Percentiles rank a stretch among this genome's conserved stretches.
Evolutionary conservation across 2,888 invertebrate species (phyloP).

Genomic region (Megastigmus dorsalis): DNA sequence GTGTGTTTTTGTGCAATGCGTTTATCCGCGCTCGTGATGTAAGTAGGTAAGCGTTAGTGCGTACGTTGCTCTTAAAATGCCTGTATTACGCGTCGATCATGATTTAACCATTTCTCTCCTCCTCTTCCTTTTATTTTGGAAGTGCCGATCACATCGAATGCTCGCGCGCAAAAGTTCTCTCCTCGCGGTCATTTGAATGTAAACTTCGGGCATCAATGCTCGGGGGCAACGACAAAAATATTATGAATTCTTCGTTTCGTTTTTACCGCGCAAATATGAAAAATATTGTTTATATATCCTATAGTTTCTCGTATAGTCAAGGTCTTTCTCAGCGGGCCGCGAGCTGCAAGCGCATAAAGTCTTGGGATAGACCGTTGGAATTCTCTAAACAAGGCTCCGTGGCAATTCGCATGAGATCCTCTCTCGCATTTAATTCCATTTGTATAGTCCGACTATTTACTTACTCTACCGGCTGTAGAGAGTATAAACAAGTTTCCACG

Average conservation of each 20-base stretch:
- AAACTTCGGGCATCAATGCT: too few relatives aligned
- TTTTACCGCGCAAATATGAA: too few relatives aligned
- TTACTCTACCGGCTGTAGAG: background rate
- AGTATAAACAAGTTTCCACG: slow-evolving; percentile 3
- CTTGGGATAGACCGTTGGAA: slow-evolving; percentile 12
- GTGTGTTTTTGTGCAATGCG: slow-evolving; percentile 48
- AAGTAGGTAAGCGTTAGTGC: too few relatives aligned
- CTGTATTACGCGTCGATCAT: slow-evolving; percentile 8
- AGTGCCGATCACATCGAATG: too few relatives aligned
- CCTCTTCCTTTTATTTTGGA: slow-evolving; percentile 13
- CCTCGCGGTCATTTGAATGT: too few relatives aligned
- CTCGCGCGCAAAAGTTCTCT: too few relatives aligned
- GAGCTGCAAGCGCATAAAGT: slow-evolving; percentile 15
- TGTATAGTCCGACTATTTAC: background rate
- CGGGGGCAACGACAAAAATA: too few relatives aligned
- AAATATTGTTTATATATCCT: too few relatives aligned
- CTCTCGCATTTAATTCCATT: background rate
- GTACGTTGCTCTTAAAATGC: slow-evolving; percentile 36
- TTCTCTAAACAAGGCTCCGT: background rate
- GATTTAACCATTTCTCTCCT: slow-evolving; percentile 41
- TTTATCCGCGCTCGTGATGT: slow-evolving; percentile 37
- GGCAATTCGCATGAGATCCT: background rate
- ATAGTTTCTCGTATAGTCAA: too few relatives aligned
- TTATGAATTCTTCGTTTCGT: too few relatives aligned
- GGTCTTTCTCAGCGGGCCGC: background rate